A percentile compares a stretch with the other conserved stretches of the same genome.
Evolutionary conservation across 2,797 vertebrate genomes (phyloP).

Genomic region (Carapus acus): DNA sequence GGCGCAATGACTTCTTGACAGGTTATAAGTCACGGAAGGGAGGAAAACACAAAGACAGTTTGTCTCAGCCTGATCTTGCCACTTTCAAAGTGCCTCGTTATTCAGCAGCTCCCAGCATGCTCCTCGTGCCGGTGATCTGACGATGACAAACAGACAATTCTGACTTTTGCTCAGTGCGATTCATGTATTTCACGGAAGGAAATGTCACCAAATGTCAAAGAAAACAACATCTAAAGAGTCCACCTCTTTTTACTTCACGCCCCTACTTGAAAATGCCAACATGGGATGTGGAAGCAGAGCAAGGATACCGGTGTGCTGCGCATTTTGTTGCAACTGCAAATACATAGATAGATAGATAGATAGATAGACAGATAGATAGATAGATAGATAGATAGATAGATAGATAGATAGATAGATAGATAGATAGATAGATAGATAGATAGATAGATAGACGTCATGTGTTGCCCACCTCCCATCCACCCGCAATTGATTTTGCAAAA

Average conservation of each 20-base stretch:
- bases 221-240: constrained; percentile 5
- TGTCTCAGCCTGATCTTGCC: constrained; percentile 33
- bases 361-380: not conserved
- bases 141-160: not conserved
- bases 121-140: constrained; percentile 29
- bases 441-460: not conserved
- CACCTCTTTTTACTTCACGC: not conserved
- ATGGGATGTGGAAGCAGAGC: no score
- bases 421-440: not conserved
- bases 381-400: constrained; percentile 2
- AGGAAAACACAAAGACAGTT: constrained; percentile 34
- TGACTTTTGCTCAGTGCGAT: not conserved
- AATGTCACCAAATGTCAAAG: constrained; percentile 42
- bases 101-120: constrained; percentile 17
- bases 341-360: no score
- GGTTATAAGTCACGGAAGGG: constrained; percentile 24
- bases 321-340: no score
- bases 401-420: no score
- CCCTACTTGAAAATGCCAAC: no score
- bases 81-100: constrained; percentile 50
- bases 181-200: constrained; percentile 34
- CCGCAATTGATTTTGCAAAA: no score
- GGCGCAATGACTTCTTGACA: constrained; percentile 16
- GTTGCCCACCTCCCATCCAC: no score
- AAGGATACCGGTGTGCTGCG: no score